These are phyloP conservation scores for Phyllostomus discolor DNA, from an alignment of 2,113 vertebrate genomes.

Conservation along the genomic window DNA sequence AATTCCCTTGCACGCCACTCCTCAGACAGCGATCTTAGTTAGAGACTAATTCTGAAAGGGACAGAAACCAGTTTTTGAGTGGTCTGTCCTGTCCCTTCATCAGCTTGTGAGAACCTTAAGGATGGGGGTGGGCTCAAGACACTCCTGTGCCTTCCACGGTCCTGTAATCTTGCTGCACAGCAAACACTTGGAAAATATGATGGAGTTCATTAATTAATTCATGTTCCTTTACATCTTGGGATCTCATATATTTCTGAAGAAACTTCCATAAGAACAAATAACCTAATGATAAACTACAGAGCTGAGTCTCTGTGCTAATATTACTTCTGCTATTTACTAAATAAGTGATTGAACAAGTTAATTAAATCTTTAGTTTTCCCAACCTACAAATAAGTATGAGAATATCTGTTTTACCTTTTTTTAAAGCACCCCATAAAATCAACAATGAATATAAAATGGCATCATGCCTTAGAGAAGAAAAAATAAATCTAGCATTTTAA, in stretches of 20 bases:
- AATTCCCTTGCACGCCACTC: neutral
- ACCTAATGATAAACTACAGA: neutral
- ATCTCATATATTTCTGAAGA: neutral
- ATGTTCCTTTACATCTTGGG: neutral
- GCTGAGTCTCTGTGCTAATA: neutral
- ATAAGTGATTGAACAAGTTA: neutral
- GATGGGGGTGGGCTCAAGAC: neutral
- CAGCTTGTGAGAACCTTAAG: neutral
- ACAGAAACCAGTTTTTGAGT: neutral
- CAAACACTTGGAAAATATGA: neutral
- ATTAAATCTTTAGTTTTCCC: neutral
- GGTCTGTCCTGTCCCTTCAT: neutral
- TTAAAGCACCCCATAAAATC: conserved; percentile 24
- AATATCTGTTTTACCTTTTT: neutral
- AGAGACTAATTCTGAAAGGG: neutral
- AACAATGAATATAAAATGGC: neutral
- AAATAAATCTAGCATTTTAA: neutral
- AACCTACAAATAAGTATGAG: neutral
- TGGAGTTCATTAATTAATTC: neutral
- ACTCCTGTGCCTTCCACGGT: neutral
- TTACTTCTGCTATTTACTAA: neutral
- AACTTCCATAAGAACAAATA: neutral
- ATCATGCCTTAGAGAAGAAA: neutral
- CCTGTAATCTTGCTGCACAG: neutral
- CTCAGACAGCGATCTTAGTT: neutral